Base-by-base conservation (phyloP, 2,888 invertebrate genomes). In the Mycalesis mineus region DNA sequence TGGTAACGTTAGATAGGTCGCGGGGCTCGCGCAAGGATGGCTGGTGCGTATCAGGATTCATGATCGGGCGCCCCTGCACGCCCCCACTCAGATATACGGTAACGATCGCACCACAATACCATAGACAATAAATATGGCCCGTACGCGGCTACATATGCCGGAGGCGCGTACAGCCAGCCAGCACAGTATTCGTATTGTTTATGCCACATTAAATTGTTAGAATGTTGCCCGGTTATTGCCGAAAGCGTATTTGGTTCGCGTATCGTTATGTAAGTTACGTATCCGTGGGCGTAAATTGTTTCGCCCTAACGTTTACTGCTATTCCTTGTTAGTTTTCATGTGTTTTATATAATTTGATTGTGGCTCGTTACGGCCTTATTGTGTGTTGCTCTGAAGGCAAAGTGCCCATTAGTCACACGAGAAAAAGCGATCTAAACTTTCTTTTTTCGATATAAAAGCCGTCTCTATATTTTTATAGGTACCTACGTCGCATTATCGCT, bases 191-290 rank as follows among this genome's bases (percentile, higher is more conserved):
- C 75, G 83, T 86, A 88, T 88, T 88, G 88, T 89, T 88, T 88
- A 88, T 87, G 75, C 73, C 71, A 80, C 80, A 89, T 89, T 89
- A 87, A 89, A 89, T 88, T 88, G 88, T 82, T 87, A 80, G 81
- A 89, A 88, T 85, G 87, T 83, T 82, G 82, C 81, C 77, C 78
- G 79, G 86, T 87, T 88, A 88, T 88, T 88, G 87, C 85, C 81
- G 79, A 85, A 84, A 88, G 80, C 84, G 86, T 87, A 87, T 88
- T 88, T 78, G 85, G 82, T 82, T 75, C 77, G 78, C 77, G 78
- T 84, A 81, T 81, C 74, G 80, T 78, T 77, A 74, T 77, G 81
- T 81, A 71, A 70, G 65, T 72, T 72, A 71, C 69, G 72, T 79
- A 81, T 78, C 81, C 77, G 81, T 76, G 78, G 77, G 78, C 75